Percentiles rank a stretch among this genome's conserved stretches.
These are phyloP conservation scores for Chlamydotis undulata DNA, from an alignment of 2,113 vertebrate genomes.

Conservation along the genomic window DNA sequence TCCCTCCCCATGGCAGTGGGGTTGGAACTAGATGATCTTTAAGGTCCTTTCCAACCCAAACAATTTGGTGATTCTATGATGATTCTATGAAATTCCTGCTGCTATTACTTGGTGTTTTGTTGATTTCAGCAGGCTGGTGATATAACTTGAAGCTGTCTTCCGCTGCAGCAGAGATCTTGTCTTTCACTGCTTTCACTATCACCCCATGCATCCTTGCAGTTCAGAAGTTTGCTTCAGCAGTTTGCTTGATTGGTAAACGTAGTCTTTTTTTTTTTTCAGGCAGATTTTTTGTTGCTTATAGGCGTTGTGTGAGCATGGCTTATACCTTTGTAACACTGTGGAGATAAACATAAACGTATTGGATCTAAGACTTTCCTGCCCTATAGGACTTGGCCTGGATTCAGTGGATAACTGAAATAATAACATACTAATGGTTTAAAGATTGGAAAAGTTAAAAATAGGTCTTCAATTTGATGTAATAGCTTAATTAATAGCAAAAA, in stretches of 20 bases:
- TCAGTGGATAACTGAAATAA: not conserved
- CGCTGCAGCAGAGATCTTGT: not conserved
- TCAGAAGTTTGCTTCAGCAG: not conserved
- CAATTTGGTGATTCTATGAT: too few relatives aligned
- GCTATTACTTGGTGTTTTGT: not conserved
- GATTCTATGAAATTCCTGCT: not conserved
- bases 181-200: not conserved
- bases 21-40: too few relatives aligned
- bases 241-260: not conserved
- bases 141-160: not conserved
- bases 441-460: not conserved
- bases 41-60: too few relatives aligned
- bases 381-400: not conserved
- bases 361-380: not conserved
- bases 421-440: not conserved
- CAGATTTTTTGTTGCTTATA: not conserved
- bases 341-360: not conserved
- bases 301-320: not conserved
- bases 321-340: not conserved
- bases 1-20: too few relatives aligned
- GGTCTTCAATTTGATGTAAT: not conserved
- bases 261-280: not conserved
- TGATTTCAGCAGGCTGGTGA: not conserved
- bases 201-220: not conserved
- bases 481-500: not conserved